Conservation (phyloP, 64 coral and sea anemone genomes). For the Pocillopora verrucosa region DNA sequence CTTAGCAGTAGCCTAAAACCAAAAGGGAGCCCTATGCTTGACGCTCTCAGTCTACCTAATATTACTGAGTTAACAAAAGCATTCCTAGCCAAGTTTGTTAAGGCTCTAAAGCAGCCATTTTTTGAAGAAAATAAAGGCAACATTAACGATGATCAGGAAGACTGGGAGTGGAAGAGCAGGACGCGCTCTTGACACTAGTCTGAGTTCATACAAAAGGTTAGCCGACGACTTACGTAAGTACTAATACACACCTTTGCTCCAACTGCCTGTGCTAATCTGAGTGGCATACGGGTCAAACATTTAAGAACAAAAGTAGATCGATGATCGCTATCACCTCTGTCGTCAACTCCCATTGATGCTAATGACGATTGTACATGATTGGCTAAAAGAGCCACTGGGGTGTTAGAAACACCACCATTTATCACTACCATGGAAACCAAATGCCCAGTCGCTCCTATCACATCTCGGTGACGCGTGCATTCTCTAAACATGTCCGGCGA, state of each 20-base stretch:
- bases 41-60: too few relatives aligned
- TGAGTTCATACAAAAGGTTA: too few relatives aligned
- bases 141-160: too few relatives aligned
- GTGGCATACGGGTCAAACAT: constrained; percentile 61
- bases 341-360: neutral
- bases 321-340: neutral
- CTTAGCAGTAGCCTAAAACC: too few relatives aligned
- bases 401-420: constrained; percentile 69
- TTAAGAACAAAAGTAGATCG: constrained; percentile 51
- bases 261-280: constrained; percentile 26
- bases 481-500: constrained; percentile 51
- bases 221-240: too few relatives aligned
- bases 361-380: constrained; percentile 73
- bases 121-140: too few relatives aligned
- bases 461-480: constrained; percentile 35
- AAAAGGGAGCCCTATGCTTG: too few relatives aligned
- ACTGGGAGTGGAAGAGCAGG: too few relatives aligned
- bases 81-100: too few relatives aligned
- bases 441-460: constrained; percentile 66
- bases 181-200: too few relatives aligned
- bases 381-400: constrained; percentile 71
- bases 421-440: constrained; percentile 81
- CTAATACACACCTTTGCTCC: constrained; percentile 44
- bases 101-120: too few relatives aligned
- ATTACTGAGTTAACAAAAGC: too few relatives aligned